Conservation (phyloP, 1,140 invertebrate genomes). For the Teleogryllus occipitalis region DNA sequence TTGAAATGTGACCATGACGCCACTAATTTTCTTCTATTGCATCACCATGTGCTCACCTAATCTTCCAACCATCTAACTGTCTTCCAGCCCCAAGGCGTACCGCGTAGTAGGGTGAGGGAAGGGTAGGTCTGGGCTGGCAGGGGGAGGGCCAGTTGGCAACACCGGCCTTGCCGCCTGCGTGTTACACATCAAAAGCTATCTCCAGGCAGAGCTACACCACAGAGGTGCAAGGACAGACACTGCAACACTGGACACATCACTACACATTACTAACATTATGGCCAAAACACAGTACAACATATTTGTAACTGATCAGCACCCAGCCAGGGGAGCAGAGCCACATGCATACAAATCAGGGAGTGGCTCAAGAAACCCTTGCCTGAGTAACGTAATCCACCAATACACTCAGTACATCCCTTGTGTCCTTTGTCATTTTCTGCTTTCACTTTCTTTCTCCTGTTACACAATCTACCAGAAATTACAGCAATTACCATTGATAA, state of each 20-base stretch:
- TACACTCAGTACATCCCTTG: not conserved
- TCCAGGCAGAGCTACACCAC: not conserved
- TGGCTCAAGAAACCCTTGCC: too few relatives aligned
- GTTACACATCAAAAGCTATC: not conserved
- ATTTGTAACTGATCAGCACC: not conserved
- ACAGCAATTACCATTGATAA: not conserved
- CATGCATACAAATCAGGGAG: too few relatives aligned
- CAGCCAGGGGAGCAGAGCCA: too few relatives aligned
- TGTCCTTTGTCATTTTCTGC: not conserved
- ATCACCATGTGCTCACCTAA: not conserved
- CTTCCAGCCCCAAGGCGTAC: not conserved
- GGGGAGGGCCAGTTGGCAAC: not conserved
- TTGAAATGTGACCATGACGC: not conserved
- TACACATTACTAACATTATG: conserved; percentile 1
- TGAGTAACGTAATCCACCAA: not conserved
- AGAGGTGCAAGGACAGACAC: conserved; percentile 3
- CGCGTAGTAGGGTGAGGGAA: not conserved
- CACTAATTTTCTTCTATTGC: not conserved
- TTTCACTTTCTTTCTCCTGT: not conserved
- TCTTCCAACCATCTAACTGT: not conserved
- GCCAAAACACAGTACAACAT: not conserved
- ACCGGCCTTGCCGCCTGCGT: not conserved
- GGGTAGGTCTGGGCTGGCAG: conserved; percentile 2
- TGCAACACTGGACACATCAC: not conserved
- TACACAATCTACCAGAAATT: not conserved